Evolutionary conservation across 2,113 vertebrate species (phyloP).

Genomic region (Engystomops pustulosus): DNA sequence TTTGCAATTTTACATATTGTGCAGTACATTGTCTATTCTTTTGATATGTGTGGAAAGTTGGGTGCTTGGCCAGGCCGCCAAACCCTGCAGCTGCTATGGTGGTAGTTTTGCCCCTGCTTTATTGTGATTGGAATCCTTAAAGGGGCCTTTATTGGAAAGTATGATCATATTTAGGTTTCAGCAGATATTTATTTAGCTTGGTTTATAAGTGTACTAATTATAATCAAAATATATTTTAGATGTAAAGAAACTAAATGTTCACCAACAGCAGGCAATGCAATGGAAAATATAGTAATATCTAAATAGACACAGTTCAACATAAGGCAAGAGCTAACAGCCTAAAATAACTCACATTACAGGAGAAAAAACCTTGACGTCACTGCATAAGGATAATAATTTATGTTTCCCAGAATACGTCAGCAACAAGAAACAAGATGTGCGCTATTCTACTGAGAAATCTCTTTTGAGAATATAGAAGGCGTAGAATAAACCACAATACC

Average conservation of each 20-base stretch:
- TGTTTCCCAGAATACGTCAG: conserved; percentile 23
- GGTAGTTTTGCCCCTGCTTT: too few relatives aligned
- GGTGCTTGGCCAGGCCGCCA: too few relatives aligned
- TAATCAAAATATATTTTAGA: background rate
- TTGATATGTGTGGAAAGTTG: too few relatives aligned
- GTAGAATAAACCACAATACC: conserved; percentile 7
- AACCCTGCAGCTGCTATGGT: too few relatives aligned
- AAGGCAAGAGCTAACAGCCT: background rate
- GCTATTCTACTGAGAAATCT: background rate
- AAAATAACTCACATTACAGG: background rate
- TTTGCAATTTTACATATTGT: too few relatives aligned
- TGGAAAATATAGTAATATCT: background rate
- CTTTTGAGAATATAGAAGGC: conserved; percentile 15
- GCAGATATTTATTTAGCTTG: background rate
- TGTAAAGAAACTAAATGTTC: too few relatives aligned
- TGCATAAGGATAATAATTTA: background rate
- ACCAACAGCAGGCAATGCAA: too few relatives aligned
- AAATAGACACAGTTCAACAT: background rate
- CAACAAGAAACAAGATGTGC: background rate
- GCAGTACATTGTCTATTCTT: too few relatives aligned
- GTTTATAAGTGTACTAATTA: background rate
- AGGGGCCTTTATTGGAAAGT: too few relatives aligned
- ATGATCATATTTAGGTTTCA: background rate
- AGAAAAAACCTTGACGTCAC: background rate
- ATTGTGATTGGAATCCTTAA: too few relatives aligned